Evolutionary conservation across 2,113 vertebrate genomes (phyloP).

Genomic region (Prunella fulvescens): DNA sequence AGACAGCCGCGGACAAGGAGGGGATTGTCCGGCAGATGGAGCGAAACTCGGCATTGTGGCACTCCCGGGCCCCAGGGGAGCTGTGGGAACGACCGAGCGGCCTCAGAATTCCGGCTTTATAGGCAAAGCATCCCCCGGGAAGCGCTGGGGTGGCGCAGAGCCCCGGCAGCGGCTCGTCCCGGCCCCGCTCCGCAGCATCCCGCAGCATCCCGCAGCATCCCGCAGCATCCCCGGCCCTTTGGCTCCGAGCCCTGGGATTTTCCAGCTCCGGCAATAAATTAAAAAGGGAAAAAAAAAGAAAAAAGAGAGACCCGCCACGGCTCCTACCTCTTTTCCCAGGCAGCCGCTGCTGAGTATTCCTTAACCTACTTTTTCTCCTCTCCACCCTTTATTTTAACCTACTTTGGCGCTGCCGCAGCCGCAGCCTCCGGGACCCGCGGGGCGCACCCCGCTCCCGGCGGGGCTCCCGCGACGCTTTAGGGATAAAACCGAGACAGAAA

Average conservation of each 20-base stretch:
- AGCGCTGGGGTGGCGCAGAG: rapidly evolving
- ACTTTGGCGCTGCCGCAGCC: background rate
- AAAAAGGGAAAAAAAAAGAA: no score
- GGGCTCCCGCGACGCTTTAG: background rate
- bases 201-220: background rate
- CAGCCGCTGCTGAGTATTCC: background rate
- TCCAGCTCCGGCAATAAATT: background rate
- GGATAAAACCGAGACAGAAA: rapidly evolving
- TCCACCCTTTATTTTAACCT: background rate
- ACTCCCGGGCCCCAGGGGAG: background rate
- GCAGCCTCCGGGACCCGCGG: background rate
- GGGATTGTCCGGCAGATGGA: background rate
- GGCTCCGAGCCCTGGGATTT: background rate
- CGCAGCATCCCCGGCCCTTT: background rate
- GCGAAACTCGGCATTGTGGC: background rate
- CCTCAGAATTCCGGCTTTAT: rapidly evolving
- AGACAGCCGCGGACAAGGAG: background rate
- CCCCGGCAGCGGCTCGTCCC: background rate
- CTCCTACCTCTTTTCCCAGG: background rate
- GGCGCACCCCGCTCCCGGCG: background rate
- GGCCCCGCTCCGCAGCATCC: background rate
- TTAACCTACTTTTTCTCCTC: background rate
- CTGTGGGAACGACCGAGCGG: rapidly evolving
- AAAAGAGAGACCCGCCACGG: no score
- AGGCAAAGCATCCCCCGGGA: rapidly evolving